A percentile compares a stretch with the other conserved stretches of the same genome.
These are phyloP conservation scores for Andricus quercusramuli DNA, from an alignment of 2,888 invertebrate genomes.

Conservation along the genomic window DNA sequence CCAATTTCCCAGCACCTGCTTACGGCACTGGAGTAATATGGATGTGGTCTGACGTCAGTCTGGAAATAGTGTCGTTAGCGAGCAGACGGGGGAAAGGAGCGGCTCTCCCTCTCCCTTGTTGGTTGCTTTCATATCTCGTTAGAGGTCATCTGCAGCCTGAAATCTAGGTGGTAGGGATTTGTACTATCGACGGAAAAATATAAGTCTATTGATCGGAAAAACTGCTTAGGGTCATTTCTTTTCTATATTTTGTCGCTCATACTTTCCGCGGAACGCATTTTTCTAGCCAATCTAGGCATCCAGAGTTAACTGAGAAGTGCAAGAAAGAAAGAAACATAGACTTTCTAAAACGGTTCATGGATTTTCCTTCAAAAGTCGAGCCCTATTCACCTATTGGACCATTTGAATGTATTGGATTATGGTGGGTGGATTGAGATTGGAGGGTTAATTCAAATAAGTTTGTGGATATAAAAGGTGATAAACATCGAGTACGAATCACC, in stretches of 20 bases:
- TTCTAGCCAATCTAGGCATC: too few relatives aligned
- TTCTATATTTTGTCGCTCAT: too few relatives aligned
- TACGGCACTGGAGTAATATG: background rate
- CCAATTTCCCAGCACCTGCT: background rate
- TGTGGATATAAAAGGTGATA: background rate
- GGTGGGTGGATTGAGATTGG: background rate
- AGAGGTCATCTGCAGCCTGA: constrained; percentile 12
- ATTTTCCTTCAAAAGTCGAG: background rate
- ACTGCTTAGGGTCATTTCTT: too few relatives aligned
- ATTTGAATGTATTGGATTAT: background rate
- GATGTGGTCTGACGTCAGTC: background rate
- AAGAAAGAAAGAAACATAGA: background rate
- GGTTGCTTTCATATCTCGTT: constrained; percentile 12
- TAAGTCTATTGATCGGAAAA: too few relatives aligned
- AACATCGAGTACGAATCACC: background rate
- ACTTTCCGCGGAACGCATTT: too few relatives aligned
- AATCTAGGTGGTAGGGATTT: background rate
- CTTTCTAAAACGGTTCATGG: background rate
- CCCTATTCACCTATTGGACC: background rate
- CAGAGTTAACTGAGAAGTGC: too few relatives aligned
- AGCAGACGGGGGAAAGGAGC: background rate
- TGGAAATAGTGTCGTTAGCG: background rate
- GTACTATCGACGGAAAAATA: background rate
- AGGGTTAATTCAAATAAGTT: background rate
- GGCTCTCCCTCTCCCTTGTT: background rate